These are phyloP conservation scores for Tenrec ecaudatus DNA, from an alignment of 2,113 vertebrate genomes.

Conservation along the genomic window DNA sequence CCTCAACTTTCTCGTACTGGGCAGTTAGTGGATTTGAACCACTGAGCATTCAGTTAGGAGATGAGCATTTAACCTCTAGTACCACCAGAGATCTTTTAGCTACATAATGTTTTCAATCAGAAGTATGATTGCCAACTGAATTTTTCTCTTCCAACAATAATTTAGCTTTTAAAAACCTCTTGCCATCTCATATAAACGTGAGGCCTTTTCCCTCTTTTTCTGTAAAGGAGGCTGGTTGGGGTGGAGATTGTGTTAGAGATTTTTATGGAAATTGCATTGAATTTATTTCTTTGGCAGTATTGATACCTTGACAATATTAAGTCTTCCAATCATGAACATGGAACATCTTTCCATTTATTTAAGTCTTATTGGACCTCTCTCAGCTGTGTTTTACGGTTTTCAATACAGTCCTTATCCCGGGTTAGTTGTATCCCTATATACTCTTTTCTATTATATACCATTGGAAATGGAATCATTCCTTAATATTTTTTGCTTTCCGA, in stretches of 20 bases:
- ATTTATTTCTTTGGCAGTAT: background rate
- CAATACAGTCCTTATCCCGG: background rate
- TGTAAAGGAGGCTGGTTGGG: background rate
- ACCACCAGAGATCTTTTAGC: no score
- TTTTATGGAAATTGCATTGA: background rate
- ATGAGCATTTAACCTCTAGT: no score
- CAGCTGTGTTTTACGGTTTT: background rate
- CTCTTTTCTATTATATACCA: background rate
- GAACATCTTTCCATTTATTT: background rate
- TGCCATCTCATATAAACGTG: background rate
- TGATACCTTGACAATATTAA: background rate
- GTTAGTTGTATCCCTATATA: background rate
- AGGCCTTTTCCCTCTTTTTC: background rate
- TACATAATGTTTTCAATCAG: no score
- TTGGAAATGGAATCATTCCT: background rate
- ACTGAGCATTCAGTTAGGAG: no score
- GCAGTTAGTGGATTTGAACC: no score
- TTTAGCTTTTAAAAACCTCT: background rate
- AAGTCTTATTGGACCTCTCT: background rate
- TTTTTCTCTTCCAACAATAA: background rate
- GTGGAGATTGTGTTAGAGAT: background rate
- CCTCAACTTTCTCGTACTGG: no score
- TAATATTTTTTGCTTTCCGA: background rate
- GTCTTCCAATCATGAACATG: background rate
- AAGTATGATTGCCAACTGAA: background rate